Conservation (phyloP, 2,113 vertebrate genomes). For the Prochilodus magdalenae region DNA sequence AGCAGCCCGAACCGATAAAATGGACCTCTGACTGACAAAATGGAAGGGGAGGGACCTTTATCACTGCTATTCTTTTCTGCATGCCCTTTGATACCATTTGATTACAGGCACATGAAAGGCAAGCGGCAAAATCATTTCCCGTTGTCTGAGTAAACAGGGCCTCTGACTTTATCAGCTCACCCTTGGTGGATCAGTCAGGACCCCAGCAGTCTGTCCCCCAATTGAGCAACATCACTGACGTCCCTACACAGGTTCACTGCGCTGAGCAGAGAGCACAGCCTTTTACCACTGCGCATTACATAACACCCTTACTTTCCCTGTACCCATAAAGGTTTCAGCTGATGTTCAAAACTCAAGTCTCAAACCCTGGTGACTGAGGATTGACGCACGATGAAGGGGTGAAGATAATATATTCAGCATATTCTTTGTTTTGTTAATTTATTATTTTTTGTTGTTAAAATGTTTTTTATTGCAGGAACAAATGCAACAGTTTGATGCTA, state of each 20-base stretch:
- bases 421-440: not conserved
- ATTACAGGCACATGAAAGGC: constrained; percentile 69
- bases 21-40: constrained; percentile 36
- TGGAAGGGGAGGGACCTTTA: constrained; percentile 52
- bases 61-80: constrained; percentile 62
- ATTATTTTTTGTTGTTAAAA: not conserved
- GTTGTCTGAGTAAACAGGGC: constrained; percentile 47
- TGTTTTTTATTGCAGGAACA: too few relatives aligned
- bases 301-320: constrained; percentile 14
- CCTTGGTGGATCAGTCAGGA: constrained; percentile 26
- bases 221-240: constrained; percentile 13
- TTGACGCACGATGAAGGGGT: not conserved
- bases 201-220: not conserved
- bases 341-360: not conserved
- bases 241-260: constrained; percentile 4
- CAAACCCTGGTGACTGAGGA: not conserved
- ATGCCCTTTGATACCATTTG: constrained; percentile 73
- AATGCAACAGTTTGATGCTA: too few relatives aligned
- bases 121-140: constrained; percentile 43
- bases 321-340: constrained; percentile 1
- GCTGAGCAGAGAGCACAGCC: not conserved
- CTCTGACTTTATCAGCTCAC: constrained; percentile 33
- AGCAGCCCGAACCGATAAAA: constrained; percentile 54
- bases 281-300: not conserved
- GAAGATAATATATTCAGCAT: not conserved